Percentiles rank a stretch among this genome's conserved stretches.
phyloP scores from a whole-genome alignment of 2,888 invertebrate genomes.

The Hydraecia micacea region DNA sequence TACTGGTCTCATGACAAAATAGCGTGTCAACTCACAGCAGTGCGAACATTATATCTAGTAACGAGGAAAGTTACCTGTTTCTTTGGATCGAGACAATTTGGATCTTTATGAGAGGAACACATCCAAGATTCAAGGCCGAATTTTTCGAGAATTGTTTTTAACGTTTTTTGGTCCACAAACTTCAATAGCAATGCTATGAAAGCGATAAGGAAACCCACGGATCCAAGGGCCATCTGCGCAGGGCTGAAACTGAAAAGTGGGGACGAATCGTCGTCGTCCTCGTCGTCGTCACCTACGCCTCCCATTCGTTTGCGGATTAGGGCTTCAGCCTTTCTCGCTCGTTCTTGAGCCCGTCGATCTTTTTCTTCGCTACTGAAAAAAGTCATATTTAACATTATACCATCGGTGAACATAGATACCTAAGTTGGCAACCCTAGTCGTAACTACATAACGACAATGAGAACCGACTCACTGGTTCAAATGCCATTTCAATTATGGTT shows the following conservation, averaged over 20 bases:
- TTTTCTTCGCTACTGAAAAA: conserved; percentile 72
- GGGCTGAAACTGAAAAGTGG: conserved; percentile 22
- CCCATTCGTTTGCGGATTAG: not conserved
- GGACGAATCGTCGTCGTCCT: conserved; percentile 5
- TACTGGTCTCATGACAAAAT: not conserved
- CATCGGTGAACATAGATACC: not conserved
- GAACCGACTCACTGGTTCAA: not conserved
- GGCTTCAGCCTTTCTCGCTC: conserved; percentile 23
- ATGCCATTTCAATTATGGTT: not conserved
- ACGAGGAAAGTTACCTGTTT: conserved; percentile 36
- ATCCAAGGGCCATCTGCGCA: conserved; percentile 34
- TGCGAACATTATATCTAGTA: conserved; percentile 4
- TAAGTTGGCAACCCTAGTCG: not conserved
- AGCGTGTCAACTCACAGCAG: not conserved
- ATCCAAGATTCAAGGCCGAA: conserved; percentile 58
- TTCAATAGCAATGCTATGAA: conserved; percentile 39
- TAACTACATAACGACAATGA: not conserved
- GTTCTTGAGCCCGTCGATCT: conserved; percentile 44
- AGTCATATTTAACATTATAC: conserved; percentile 7
- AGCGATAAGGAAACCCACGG: conserved; percentile 35
- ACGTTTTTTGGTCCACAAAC: conserved; percentile 28
- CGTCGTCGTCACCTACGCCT: not conserved
- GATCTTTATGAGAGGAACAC: no score
- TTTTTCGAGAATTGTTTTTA: conserved; percentile 34
- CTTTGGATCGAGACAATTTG: not conserved